phyloP scores from a whole-genome alignment of 2,797 vertebrate genomes.

The Epinephelus malabaricus region DNA sequence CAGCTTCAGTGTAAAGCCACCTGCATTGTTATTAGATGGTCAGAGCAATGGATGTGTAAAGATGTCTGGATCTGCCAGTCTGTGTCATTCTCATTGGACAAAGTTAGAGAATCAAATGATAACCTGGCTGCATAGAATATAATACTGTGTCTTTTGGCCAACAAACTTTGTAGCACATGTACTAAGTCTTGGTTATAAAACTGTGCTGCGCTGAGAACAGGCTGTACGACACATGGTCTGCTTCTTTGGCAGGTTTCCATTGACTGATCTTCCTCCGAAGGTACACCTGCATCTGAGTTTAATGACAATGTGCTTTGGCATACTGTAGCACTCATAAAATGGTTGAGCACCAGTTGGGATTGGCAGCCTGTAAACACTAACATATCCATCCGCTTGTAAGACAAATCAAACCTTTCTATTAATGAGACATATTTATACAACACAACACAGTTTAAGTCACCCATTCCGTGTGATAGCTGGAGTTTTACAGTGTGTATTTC shows the following conservation, averaged over 20 bases:
- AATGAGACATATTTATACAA: constrained; percentile 16
- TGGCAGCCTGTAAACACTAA: constrained; percentile 22
- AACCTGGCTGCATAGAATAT: neutral
- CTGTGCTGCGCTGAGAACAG: neutral
- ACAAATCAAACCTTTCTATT: constrained; percentile 22
- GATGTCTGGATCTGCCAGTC: neutral
- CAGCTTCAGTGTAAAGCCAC: too few species aligned
- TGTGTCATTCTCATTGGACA: too few species aligned
- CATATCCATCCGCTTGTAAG: constrained; percentile 32
- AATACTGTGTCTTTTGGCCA: neutral
- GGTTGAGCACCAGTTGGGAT: constrained; percentile 29
- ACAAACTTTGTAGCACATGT: neutral
- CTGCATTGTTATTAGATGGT: too few species aligned
- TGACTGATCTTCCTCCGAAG: neutral
- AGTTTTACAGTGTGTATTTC: neutral
- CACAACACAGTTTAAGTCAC: neutral
- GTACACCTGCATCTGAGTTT: constrained; percentile 16
- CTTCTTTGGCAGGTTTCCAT: constrained; percentile 22
- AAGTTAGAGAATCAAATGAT: neutral
- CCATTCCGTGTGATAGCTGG: constrained; percentile 2
- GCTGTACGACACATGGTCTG: constrained; percentile 11
- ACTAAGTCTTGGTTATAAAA: neutral
- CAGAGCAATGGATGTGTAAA: too few species aligned
- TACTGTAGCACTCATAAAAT: constrained; percentile 25
- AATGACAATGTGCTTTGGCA: constrained; percentile 27